A percentile compares a stretch with the other conserved stretches of the same genome.
Conservation (phyloP, 2,797 vertebrate species). For the Typhlichthys subterraneus region DNA sequence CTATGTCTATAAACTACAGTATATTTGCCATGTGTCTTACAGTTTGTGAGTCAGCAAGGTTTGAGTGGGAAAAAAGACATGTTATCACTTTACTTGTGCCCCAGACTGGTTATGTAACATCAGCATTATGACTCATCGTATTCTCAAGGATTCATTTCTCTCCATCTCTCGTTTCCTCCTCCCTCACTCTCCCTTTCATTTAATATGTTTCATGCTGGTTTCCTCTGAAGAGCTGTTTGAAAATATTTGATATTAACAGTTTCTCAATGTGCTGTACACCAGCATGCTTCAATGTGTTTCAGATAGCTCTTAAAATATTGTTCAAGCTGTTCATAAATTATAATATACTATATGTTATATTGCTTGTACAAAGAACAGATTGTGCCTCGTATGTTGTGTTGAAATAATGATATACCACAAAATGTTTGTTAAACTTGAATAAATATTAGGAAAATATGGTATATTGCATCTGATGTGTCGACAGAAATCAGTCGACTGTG, state of each 20-base stretch:
- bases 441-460: not conserved
- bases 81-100: constrained; percentile 27
- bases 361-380: not conserved
- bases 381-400: not conserved
- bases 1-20: no score
- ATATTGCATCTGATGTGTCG: not conserved
- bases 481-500: not conserved
- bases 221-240: constrained; percentile 12
- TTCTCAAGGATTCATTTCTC: constrained; percentile 14
- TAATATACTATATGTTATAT: constrained; percentile 4
- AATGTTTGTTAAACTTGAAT: not conserved
- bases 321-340: constrained; percentile 12
- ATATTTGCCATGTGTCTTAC: no score
- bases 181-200: constrained; percentile 5
- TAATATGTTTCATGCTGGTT: constrained; percentile 26
- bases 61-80: constrained; percentile 28
- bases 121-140: constrained; percentile 47
- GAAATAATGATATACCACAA: not conserved
- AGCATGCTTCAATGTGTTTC: constrained; percentile 21
- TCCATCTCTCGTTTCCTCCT: constrained; percentile 3
- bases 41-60: constrained; percentile 9
- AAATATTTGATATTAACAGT: not conserved
- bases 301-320: constrained; percentile 11
- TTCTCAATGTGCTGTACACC: not conserved
- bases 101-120: constrained; percentile 49